These are phyloP conservation scores for Corvus moneduloides DNA, from an alignment of 2,113 vertebrate genomes.

Conservation along the genomic window DNA sequence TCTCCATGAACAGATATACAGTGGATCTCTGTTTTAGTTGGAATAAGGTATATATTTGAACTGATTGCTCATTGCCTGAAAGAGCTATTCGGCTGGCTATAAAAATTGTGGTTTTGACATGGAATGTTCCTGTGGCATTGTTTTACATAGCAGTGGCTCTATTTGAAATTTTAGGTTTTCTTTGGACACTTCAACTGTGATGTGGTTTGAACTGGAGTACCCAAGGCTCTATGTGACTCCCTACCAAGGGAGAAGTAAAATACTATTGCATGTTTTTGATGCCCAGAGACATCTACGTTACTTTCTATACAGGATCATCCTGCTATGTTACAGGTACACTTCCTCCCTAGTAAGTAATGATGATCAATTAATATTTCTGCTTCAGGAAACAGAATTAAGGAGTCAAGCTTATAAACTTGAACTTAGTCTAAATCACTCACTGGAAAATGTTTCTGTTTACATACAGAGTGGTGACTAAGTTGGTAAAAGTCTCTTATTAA, in stretches of 20 bases:
- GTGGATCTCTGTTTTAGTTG: slow-evolving; percentile 34
- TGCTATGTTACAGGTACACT: neutral
- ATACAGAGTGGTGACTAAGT: neutral
- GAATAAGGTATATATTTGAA: slow-evolving; percentile 32
- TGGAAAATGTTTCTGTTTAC: neutral
- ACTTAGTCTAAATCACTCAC: neutral
- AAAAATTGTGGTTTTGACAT: slow-evolving; percentile 41
- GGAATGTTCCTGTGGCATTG: slow-evolving; percentile 55
- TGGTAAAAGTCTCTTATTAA: neutral
- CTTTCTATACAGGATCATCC: neutral
- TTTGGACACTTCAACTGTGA: slow-evolving; percentile 14
- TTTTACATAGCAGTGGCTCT: slow-evolving; percentile 37
- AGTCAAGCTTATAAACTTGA: neutral
- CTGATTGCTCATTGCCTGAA: slow-evolving; percentile 11
- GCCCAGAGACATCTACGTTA: neutral
- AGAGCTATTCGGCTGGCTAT: slow-evolving; percentile 5
- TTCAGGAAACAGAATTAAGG: neutral
- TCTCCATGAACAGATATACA: slow-evolving; percentile 11
- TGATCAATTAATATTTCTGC: neutral
- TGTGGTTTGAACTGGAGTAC: slow-evolving; percentile 44
- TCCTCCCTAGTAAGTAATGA: neutral
- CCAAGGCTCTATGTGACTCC: neutral
- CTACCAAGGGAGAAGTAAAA: slow-evolving; percentile 29
- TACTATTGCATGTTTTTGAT: neutral
- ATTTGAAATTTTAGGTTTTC: slow-evolving; percentile 52